Evolutionary conservation across 2,797 vertebrate genomes (phyloP).

Genomic region (Chiroxiphia lanceolata): DNA sequence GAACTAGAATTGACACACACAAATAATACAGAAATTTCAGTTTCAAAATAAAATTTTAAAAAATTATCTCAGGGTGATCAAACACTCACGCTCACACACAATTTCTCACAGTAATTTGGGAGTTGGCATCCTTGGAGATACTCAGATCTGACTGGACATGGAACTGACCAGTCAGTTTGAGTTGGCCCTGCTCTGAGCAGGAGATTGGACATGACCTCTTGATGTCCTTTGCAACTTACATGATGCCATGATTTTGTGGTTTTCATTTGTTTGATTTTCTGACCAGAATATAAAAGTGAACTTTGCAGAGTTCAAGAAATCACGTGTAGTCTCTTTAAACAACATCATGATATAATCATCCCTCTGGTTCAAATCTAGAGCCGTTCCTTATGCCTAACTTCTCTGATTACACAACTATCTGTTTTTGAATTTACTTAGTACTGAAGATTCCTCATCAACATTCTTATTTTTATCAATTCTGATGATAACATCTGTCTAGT

Average conservation of each 20-base stretch:
- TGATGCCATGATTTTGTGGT: neutral
- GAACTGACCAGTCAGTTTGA: neutral
- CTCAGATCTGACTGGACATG: neutral
- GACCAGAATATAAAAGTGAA: neutral
- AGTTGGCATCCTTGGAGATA: neutral
- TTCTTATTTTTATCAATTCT: neutral
- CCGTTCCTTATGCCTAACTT: neutral
- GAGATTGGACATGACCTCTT: neutral
- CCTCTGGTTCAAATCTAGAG: neutral
- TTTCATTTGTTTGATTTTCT: neutral
- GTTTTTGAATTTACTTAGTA: neutral
- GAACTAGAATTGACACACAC: neutral
- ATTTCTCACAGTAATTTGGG: neutral
- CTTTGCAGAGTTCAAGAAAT: neutral
- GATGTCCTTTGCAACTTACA: neutral
- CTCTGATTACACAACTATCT: neutral
- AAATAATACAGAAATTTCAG: neutral
- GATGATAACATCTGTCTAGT: neutral
- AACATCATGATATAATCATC: neutral
- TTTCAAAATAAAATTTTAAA: neutral
- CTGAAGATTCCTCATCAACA: neutral
- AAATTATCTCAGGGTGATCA: neutral
- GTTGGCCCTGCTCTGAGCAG: neutral
- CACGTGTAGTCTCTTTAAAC: neutral
- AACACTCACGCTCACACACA: neutral